Percentiles rank a stretch among this genome's conserved stretches.
phyloP scores from a whole-genome alignment of 30 jellyfish, hydroid and myxozoan genomes.

The Pseudorhiza aurosa region DNA sequence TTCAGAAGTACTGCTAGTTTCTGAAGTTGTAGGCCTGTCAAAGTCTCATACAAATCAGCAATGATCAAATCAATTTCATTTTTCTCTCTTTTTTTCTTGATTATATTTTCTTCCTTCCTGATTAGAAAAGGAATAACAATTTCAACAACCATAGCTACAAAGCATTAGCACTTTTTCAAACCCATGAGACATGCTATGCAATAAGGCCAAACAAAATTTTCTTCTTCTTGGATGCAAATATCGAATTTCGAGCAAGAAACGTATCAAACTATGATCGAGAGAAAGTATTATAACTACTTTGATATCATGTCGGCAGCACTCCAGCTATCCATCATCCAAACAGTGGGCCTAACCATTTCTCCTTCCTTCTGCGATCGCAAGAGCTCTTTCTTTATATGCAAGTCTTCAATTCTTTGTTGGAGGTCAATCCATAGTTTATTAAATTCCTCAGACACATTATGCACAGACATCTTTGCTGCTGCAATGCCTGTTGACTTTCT shows the following conservation, averaged over 20 bases:
- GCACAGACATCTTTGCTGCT: neutral
- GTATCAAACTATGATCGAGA: too few species aligned
- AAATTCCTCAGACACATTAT: neutral
- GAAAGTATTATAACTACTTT: too few species aligned
- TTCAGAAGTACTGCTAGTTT: constrained; percentile 24
- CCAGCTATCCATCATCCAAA: constrained; percentile 95
- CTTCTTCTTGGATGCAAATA: too few species aligned
- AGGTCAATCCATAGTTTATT: neutral
- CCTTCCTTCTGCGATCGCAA: constrained; percentile 22
- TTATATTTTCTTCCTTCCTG: constrained; percentile 55
- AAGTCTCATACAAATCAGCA: constrained; percentile 33
- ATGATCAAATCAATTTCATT: constrained; percentile 38
- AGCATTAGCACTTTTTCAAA: too few species aligned
- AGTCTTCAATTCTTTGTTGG: constrained; percentile 19
- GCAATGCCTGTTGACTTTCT: too few species aligned
- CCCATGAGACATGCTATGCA: too few species aligned
- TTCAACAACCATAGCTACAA: too few species aligned
- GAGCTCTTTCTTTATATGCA: constrained; percentile 36
- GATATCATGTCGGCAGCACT: constrained; percentile 73
- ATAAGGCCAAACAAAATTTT: too few species aligned
- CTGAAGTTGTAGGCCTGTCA: constrained; percentile 24
- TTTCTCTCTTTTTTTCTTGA: constrained; percentile 10
- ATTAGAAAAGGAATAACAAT: too few species aligned
- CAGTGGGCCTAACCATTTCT: constrained; percentile 55
- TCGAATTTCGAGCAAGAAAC: too few species aligned